Evolutionary conservation across 2,113 vertebrate species (phyloP).

Genomic region (Phrynocephalus versicolor): DNA sequence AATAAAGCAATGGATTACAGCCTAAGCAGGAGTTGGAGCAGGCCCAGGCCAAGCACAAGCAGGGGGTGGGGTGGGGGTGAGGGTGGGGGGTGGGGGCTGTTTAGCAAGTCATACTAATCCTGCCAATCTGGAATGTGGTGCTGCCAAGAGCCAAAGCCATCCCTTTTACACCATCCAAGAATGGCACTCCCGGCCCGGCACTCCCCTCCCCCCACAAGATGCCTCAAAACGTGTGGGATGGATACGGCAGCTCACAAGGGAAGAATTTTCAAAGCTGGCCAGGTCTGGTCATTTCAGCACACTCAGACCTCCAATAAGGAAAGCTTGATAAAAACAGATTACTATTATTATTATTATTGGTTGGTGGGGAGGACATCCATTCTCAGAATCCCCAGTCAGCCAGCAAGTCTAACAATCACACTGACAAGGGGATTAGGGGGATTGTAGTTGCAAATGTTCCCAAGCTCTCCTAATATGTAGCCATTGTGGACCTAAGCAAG

Average conservation of each 20-base stretch:
- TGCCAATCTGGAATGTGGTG: conserved; percentile 13
- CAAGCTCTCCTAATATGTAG: neutral
- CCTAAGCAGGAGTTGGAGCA: conserved; percentile 15
- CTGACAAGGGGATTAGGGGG: neutral
- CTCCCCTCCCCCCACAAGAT: neutral
- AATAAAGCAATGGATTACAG: conserved; percentile 29
- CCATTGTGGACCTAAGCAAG: too few species aligned
- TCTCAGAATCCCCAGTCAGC: neutral
- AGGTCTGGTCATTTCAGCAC: neutral
- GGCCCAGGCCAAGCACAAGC: neutral
- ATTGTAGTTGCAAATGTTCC: neutral
- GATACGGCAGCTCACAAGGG: neutral
- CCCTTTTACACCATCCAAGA: neutral
- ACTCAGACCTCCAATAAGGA: too few species aligned
- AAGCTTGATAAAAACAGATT: neutral
- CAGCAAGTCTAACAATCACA: neutral
- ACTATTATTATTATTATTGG: too few species aligned
- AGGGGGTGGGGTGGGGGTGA: too few species aligned
- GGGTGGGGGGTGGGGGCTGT: too few species aligned
- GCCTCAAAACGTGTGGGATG: neutral
- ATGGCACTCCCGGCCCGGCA: conserved; percentile 8
- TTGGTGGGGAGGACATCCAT: neutral
- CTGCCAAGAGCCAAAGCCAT: conserved; percentile 15
- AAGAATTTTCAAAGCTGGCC: neutral
- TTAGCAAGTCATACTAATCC: conserved; percentile 23